phyloP scores from a whole-genome alignment of 2,113 vertebrate genomes.

The Bos taurus region DNA sequence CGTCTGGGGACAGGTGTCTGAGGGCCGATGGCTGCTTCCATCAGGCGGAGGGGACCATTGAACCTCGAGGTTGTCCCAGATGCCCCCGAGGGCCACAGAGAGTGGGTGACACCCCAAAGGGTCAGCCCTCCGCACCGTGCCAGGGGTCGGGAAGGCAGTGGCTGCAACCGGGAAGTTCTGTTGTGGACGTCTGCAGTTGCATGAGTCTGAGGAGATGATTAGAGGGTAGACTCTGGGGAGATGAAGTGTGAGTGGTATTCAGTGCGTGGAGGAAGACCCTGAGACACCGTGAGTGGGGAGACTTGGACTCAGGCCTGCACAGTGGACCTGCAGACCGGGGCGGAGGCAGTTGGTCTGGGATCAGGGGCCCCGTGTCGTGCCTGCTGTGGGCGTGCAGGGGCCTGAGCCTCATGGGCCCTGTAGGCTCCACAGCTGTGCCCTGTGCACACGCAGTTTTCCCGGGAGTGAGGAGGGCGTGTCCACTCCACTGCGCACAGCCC shows the following conservation, averaged over 20 bases:
- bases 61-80: background rate
- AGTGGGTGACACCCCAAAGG: background rate
- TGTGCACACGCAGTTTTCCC: background rate
- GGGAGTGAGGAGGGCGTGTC: background rate
- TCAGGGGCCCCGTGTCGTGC: background rate
- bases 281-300: background rate
- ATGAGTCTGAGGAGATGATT: slow-evolving; percentile 34
- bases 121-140: background rate
- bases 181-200: background rate
- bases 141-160: no score
- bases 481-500: no score
- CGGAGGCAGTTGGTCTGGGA: background rate
- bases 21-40: fast-evolving
- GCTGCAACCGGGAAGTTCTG: background rate
- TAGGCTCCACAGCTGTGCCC: background rate
- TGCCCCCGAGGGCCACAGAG: background rate
- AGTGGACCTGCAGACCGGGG: fast-evolving
- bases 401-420: background rate
- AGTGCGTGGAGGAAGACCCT: background rate
- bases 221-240: background rate
- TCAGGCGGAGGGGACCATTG: background rate
- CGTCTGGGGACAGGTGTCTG: background rate
- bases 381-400: background rate
- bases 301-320: background rate
- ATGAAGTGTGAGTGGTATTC: background rate